Conservation (phyloP, 2,113 vertebrate species). For the Camelus bactrianus region DNA sequence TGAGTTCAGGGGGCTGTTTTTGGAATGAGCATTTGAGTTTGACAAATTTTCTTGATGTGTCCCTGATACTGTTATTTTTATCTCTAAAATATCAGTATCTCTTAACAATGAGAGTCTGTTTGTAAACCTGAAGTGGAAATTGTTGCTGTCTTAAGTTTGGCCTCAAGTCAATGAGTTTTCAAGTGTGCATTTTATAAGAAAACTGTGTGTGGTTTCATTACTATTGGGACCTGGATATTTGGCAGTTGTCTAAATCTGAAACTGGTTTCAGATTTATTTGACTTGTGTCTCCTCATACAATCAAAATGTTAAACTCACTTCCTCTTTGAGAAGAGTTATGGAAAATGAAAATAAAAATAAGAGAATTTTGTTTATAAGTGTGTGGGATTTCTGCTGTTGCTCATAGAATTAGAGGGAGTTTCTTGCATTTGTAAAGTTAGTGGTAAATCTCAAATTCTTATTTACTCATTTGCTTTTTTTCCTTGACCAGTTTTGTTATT, state of each 20-base stretch:
- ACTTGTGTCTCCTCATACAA: neutral
- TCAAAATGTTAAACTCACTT: constrained; percentile 6
- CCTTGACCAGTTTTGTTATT: neutral
- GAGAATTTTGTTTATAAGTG: neutral
- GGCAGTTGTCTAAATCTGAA: constrained; percentile 7
- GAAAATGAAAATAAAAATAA: neutral
- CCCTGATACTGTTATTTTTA: neutral
- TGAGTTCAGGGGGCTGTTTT: neutral
- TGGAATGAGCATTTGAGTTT: neutral
- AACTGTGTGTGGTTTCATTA: neutral
- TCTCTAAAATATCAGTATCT: constrained; percentile 4
- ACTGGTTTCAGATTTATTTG: neutral
- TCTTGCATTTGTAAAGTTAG: neutral
- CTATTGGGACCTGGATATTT: neutral
- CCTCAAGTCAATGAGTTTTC: neutral
- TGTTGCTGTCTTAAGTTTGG: neutral
- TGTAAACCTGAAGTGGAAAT: neutral
- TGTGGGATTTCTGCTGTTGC: neutral
- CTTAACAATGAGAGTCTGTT: neutral
- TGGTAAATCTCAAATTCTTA: neutral
- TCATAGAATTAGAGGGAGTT: neutral
- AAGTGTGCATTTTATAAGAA: neutral
- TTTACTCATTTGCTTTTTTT: neutral
- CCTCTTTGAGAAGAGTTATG: neutral
- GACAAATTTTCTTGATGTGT: neutral